A percentile compares a stretch with the other conserved stretches of the same genome.
phyloP scores from a whole-genome alignment of 2,797 vertebrate genomes.

The Poliocrania exsul region DNA sequence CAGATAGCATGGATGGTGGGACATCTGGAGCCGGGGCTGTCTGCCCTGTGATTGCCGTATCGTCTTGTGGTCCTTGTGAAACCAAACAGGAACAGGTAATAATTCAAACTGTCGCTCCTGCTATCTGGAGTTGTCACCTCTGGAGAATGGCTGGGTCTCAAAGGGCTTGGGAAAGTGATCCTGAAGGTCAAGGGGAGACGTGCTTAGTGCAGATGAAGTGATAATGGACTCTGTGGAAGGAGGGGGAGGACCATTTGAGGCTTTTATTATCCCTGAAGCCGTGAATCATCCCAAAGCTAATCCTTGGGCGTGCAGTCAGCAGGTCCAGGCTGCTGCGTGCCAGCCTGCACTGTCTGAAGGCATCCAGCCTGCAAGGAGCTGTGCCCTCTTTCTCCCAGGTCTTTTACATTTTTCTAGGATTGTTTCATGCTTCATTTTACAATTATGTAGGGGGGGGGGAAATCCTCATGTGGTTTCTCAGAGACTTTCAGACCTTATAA shows the following conservation, averaged over 20 bases:
- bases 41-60: background rate
- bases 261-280: conserved; percentile 46
- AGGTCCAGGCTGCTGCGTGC: background rate
- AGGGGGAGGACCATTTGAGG: background rate
- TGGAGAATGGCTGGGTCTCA: background rate
- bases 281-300: conserved; percentile 48
- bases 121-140: conserved; percentile 43
- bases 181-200: conserved; percentile 48
- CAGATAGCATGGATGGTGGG: background rate
- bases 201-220: conserved; percentile 23
- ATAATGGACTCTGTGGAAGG: conserved; percentile 32
- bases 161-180: conserved; percentile 51
- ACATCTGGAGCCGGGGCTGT: background rate
- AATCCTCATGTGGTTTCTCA: background rate
- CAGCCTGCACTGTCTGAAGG: background rate
- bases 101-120: background rate
- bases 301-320: background rate
- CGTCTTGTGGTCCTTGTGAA: background rate
- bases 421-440: background rate
- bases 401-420: background rate
- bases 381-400: background rate
- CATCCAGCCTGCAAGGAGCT: background rate
- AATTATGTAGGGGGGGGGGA: background rate
- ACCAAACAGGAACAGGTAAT: conserved; percentile 54
- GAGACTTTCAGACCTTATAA: background rate